Evolutionary conservation across 2,888 invertebrate species (phyloP).

Genomic region (Rhogogaster chlorosoma): DNA sequence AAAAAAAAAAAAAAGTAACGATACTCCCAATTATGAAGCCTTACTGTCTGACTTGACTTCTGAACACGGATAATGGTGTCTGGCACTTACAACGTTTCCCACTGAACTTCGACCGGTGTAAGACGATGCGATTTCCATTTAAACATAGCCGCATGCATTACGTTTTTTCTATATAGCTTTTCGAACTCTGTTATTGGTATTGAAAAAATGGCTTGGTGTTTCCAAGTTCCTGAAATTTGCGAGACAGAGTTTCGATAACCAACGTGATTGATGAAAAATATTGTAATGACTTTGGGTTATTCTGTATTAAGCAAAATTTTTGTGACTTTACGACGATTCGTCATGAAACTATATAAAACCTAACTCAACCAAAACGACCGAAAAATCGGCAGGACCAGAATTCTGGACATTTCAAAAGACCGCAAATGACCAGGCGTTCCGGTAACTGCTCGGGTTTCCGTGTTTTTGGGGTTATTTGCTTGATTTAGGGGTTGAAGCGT

Average conservation of each 20-base stretch:
- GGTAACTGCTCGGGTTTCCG: constrained; percentile 65
- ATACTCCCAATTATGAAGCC: constrained; percentile 39
- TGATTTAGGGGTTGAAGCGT: constrained; percentile 69
- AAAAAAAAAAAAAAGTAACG: constrained; percentile 14
- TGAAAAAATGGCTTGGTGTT: not conserved
- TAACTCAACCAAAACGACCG: constrained; percentile 50
- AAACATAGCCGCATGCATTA: not conserved
- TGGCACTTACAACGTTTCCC: constrained; percentile 45
- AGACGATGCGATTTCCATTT: constrained; percentile 13
- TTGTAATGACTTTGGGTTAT: not conserved
- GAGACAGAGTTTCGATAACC: not conserved
- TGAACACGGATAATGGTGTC: constrained; percentile 43
- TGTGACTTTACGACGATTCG: not conserved
- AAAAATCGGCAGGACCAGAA: constrained; percentile 67
- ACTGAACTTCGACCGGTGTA: constrained; percentile 37
- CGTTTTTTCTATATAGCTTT: not conserved
- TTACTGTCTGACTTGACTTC: constrained; percentile 34
- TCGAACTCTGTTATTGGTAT: not conserved
- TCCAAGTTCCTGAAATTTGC: not conserved
- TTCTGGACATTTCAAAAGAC: constrained; percentile 67
- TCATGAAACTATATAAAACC: constrained; percentile 18
- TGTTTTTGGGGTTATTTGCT: constrained; percentile 69
- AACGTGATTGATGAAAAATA: not conserved
- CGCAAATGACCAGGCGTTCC: constrained; percentile 71
- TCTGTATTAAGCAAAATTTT: not conserved